Conservation (phyloP, 2,797 vertebrate genomes). For the Margarornis squamiger region DNA sequence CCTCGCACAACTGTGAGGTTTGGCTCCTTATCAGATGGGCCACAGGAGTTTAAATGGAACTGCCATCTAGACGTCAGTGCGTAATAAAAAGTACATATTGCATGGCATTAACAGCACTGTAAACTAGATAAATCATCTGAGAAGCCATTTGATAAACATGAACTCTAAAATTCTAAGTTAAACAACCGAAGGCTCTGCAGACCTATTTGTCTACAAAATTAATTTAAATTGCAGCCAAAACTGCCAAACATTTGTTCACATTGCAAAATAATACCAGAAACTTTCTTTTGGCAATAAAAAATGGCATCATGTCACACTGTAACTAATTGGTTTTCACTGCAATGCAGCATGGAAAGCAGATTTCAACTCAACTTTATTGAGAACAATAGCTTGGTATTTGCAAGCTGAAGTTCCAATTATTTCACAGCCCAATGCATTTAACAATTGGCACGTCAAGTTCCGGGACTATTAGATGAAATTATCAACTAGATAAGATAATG, state of each 20-base stretch:
- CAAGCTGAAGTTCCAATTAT: slow-evolving; percentile 15
- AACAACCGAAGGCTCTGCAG: background rate
- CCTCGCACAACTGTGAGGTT: background rate
- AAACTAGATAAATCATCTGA: background rate
- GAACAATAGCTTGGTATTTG: slow-evolving; percentile 54
- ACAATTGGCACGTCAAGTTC: slow-evolving; percentile 43
- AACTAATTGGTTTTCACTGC: slow-evolving; percentile 35
- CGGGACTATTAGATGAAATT: slow-evolving; percentile 43
- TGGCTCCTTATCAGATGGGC: background rate
- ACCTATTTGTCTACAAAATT: background rate
- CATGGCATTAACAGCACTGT: background rate
- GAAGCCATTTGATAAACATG: background rate
- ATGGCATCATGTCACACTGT: background rate
- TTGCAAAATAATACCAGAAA: background rate
- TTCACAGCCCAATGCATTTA: slow-evolving; percentile 29
- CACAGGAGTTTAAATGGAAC: background rate
- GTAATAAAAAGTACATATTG: background rate
- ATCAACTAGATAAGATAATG: slow-evolving; percentile 46
- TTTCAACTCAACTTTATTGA: slow-evolving; percentile 20
- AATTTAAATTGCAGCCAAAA: background rate
- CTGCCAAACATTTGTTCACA: background rate
- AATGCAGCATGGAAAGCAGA: slow-evolving; percentile 34
- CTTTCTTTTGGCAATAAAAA: slow-evolving; percentile 6
- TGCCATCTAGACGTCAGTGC: background rate
- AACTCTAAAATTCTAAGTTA: background rate